Evolutionary conservation across 2,888 invertebrate species (phyloP).

Genomic region (Morpho helenor): DNA sequence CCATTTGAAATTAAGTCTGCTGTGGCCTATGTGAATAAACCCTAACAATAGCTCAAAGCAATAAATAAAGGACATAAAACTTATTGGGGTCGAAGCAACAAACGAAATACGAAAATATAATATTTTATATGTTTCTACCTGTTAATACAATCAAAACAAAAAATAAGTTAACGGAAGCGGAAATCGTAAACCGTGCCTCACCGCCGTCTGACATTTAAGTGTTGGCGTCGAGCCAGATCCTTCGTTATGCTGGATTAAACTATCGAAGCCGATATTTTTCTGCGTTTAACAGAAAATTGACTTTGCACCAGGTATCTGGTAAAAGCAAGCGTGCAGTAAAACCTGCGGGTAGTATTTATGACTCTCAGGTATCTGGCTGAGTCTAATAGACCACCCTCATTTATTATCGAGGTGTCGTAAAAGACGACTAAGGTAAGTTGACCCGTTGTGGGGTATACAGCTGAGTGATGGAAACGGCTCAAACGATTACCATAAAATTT

Average conservation of each 20-base stretch:
- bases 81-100: slow-evolving; percentile 19
- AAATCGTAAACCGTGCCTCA: slow-evolving; percentile 41
- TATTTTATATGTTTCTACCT: slow-evolving; percentile 31
- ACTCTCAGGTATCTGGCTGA: neutral
- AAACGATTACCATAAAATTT: too few species aligned
- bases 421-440: too few species aligned
- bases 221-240: slow-evolving; percentile 36
- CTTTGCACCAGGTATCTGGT: slow-evolving; percentile 4
- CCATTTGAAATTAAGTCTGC: neutral
- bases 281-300: slow-evolving; percentile 5
- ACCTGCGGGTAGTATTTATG: slow-evolving; percentile 7
- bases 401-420: too few species aligned
- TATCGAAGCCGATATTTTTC: slow-evolving; percentile 15
- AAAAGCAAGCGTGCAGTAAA: slow-evolving; percentile 3
- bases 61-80: slow-evolving; percentile 23
- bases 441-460: too few species aligned
- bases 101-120: slow-evolving; percentile 28
- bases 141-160: slow-evolving; percentile 35
- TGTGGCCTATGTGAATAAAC: neutral
- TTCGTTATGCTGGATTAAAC: slow-evolving; percentile 25
- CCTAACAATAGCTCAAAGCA: slow-evolving; percentile 14
- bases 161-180: slow-evolving; percentile 40
- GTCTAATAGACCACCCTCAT: too few species aligned
- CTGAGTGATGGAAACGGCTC: too few species aligned
- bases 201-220: slow-evolving; percentile 31